Evolutionary conservation across 2,797 vertebrate species (phyloP).

Genomic region (Enteromius unitaeniatus): DNA sequence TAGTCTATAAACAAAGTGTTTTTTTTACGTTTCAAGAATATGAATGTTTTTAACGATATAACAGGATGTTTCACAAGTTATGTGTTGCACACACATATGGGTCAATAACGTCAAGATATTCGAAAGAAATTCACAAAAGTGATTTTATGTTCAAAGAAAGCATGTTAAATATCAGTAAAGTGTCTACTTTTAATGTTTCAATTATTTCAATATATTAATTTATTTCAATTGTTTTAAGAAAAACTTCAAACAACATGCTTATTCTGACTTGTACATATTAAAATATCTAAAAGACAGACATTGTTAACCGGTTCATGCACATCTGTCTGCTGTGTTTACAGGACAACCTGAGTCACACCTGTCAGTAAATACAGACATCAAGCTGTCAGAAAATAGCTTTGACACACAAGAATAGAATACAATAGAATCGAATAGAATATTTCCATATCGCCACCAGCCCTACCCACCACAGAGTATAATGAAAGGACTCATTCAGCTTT

Average conservation of each 20-base stretch:
- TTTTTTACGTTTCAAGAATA: not conserved
- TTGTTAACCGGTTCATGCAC: not conserved
- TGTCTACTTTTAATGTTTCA: no score
- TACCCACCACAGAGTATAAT: not conserved
- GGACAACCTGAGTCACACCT: not conserved
- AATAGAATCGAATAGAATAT: slow-evolving; percentile 2
- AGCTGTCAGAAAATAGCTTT: not conserved
- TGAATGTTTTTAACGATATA: not conserved
- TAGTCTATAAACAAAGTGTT: not conserved
- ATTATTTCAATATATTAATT: no score
- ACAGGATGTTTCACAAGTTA: not conserved
- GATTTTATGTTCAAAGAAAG: no score
- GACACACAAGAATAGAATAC: not conserved
- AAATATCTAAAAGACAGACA: no score
- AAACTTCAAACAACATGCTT: no score
- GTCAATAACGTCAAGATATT: no score
- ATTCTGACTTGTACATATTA: no score
- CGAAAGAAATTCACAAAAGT: no score
- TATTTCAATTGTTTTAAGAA: no score
- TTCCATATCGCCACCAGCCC: not conserved
- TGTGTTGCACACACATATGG: slow-evolving; percentile 13
- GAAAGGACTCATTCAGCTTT: slow-evolving; percentile 24
- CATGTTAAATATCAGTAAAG: no score
- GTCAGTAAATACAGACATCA: not conserved
- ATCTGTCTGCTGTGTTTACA: not conserved